phyloP scores from a whole-genome alignment of 2,113 vertebrate species.

The Pipra filicauda region DNA sequence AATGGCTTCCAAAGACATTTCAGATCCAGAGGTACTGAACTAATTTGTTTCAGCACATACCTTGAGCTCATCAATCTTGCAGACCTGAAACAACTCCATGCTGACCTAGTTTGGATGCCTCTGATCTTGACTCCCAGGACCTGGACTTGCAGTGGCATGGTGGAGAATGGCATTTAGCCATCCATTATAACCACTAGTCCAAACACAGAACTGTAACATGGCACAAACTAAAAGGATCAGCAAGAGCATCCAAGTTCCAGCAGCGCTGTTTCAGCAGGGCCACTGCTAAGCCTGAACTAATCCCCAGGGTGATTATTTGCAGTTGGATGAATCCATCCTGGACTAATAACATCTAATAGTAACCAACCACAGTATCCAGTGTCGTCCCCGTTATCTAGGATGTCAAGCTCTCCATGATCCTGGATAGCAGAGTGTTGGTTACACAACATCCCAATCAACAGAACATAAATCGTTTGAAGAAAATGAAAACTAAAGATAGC shows the following conservation, averaged over 20 bases:
- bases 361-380: neutral
- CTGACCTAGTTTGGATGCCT: neutral
- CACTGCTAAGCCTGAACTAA: neutral
- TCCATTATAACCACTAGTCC: neutral
- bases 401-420: neutral
- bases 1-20: neutral
- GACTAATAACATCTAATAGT: neutral
- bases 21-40: neutral
- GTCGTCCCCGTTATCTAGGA: neutral
- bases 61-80: neutral
- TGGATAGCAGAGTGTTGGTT: neutral
- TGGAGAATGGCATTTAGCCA: neutral
- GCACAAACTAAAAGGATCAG: neutral
- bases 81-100: neutral
- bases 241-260: neutral
- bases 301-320: neutral
- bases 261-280: neutral
- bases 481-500: constrained; percentile 18
- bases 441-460: constrained; percentile 1
- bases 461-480: neutral
- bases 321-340: neutral
- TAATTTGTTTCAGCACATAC: neutral
- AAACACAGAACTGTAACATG: neutral
- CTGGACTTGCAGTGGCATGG: neutral
- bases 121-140: neutral